Evolutionary conservation across 2,113 vertebrate species (phyloP).

Genomic region (Coryphaenoides rupestris): DNA sequence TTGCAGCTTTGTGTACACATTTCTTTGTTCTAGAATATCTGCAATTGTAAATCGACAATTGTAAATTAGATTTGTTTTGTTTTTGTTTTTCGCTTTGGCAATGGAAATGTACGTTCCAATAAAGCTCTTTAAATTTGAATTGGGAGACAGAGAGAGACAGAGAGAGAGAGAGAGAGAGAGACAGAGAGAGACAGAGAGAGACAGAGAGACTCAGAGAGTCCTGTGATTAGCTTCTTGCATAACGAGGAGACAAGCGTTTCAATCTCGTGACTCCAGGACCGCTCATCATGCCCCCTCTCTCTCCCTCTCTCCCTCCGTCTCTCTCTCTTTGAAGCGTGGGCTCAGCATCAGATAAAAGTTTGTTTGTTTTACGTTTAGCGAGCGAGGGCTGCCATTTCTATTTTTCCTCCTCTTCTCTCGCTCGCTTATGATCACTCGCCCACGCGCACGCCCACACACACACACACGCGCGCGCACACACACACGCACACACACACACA

Average conservation of each 20-base stretch:
- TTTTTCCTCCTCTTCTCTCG: conserved; percentile 51
- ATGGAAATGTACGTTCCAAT: too few species aligned
- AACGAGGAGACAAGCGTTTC: conserved; percentile 41
- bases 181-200: not conserved
- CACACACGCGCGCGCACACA: conserved; percentile 37
- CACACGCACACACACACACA: conserved; percentile 18
- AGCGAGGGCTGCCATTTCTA: conserved; percentile 68
- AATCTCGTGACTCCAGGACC: conserved; percentile 44
- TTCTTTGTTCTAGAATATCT: too few species aligned
- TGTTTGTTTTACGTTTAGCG: conserved; percentile 78
- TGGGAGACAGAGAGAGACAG: too few species aligned
- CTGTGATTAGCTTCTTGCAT: conserved; percentile 52
- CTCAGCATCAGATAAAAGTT: conserved; percentile 70
- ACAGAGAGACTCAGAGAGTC: not conserved
- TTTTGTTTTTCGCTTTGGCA: too few species aligned
- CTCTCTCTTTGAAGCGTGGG: conserved; percentile 69
- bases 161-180: conserved; percentile 2
- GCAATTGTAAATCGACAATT: too few species aligned
- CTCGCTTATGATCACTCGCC: conserved; percentile 23
- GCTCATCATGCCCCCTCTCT: conserved; percentile 1
- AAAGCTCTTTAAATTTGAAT: too few species aligned
- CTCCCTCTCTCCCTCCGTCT: conserved; percentile 41
- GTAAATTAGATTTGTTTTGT: too few species aligned
- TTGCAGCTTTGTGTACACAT: too few species aligned
- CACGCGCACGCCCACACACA: conserved; percentile 16